phyloP scores from a whole-genome alignment of 1,140 invertebrate genomes.

The Drosophila quadrilineata region DNA sequence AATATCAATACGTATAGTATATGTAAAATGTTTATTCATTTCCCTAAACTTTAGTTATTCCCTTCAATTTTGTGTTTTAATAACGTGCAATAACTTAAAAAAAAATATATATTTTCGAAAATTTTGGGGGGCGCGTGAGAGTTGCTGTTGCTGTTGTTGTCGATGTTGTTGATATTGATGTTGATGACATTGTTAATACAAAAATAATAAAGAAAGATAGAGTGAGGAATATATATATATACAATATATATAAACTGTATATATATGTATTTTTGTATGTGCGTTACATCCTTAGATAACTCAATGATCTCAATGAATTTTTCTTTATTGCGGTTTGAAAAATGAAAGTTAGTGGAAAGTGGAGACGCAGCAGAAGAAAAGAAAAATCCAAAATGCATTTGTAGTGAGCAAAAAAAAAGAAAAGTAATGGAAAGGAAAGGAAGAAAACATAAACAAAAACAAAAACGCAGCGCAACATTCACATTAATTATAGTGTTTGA shows the following conservation, averaged over 20 bases:
- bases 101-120: too few species aligned
- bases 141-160: too few species aligned
- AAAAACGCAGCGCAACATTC: slow-evolving; percentile 52
- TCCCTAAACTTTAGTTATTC: too few species aligned
- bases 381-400: too few species aligned
- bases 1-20: slow-evolving; percentile 38
- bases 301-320: slow-evolving; percentile 77
- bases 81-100: too few species aligned
- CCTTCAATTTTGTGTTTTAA: too few species aligned
- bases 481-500: slow-evolving; percentile 73
- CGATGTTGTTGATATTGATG: slow-evolving; percentile 16
- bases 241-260: not conserved
- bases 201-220: too few species aligned
- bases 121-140: slow-evolving; percentile 44
- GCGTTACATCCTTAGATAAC: slow-evolving; percentile 70
- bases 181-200: slow-evolving; percentile 25
- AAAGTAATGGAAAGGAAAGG: not conserved
- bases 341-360: too few species aligned
- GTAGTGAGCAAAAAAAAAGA: too few species aligned
- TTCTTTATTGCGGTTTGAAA: slow-evolving; percentile 62
- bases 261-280: slow-evolving; percentile 1
- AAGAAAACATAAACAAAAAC: slow-evolving; percentile 8
- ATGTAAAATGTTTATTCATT: slow-evolving; percentile 20
- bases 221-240: too few species aligned
- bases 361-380: too few species aligned